Evolutionary conservation across 2,888 invertebrate genomes (phyloP).

Genomic region (Gibbula magus): DNA sequence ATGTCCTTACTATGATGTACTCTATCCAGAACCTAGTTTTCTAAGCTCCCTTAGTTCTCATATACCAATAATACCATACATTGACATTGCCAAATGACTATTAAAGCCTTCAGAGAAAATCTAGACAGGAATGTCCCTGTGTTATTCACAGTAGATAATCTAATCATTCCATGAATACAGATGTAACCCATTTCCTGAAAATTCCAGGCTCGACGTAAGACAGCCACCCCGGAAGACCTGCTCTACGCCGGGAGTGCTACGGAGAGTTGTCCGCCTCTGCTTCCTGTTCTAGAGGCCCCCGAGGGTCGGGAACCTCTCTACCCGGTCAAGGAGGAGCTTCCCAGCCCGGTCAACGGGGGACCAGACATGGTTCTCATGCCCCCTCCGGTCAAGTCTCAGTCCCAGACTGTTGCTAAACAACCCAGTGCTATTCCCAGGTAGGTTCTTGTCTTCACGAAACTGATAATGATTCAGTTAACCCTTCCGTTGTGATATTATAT

Average conservation of each 20-base stretch:
- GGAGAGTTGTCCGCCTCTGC: constrained; percentile 28
- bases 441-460: background rate
- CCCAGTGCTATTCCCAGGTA: constrained; percentile 21
- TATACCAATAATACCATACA: no score
- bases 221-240: constrained; percentile 81
- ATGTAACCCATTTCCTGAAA: no score
- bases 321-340: constrained; percentile 16
- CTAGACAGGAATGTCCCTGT: no score
- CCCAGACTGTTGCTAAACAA: constrained; percentile 20
- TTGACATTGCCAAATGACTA: no score
- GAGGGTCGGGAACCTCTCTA: constrained; percentile 42
- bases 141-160: no score
- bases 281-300: constrained; percentile 55
- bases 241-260: constrained; percentile 76
- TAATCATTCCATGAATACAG: no score
- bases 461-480: no score
- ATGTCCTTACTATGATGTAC: no score
- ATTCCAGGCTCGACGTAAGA: constrained; percentile 66
- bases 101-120: no score
- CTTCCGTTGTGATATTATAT: no score
- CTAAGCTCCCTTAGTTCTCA: no score
- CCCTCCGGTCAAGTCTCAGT: constrained; percentile 50
- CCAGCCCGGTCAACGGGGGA: background rate
- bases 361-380: constrained; percentile 52
- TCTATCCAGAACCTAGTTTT: no score